Evolutionary conservation across 2,888 invertebrate genomes (phyloP).

Genomic region (Tuberolachnus salignus): DNA sequence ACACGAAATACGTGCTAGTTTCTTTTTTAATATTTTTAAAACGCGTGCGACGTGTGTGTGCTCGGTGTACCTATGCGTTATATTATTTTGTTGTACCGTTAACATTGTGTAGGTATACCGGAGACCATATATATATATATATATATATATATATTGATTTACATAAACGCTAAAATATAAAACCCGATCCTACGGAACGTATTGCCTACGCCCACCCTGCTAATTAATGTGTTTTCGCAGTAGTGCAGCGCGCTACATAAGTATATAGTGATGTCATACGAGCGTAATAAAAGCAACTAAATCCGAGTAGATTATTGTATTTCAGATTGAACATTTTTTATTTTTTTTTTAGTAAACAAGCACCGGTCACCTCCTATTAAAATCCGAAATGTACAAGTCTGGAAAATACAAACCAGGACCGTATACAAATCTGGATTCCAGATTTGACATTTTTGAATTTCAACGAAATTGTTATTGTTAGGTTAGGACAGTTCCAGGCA

Average conservation of each 20-base stretch:
- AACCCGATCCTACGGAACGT: slow-evolving; percentile 44
- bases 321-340: neutral
- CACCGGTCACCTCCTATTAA: too few relatives aligned
- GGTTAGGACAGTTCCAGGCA: too few relatives aligned
- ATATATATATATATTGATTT: slow-evolving; percentile 47
- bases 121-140: too few relatives aligned
- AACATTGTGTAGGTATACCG: slow-evolving; percentile 41
- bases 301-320: neutral
- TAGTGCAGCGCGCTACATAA: slow-evolving; percentile 3
- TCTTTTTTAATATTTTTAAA: neutral
- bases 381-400: too few relatives aligned
- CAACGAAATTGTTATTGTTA: too few relatives aligned
- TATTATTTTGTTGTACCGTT: slow-evolving; percentile 44
- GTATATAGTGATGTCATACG: slow-evolving; percentile 20
- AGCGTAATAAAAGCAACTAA: slow-evolving; percentile 7
- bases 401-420: too few relatives aligned
- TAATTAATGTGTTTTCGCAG: slow-evolving; percentile 46
- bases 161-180: slow-evolving; percentile 49
- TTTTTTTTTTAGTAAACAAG: neutral
- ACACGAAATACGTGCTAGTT: neutral
- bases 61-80: neutral
- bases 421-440: too few relatives aligned
- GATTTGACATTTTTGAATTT: too few relatives aligned
- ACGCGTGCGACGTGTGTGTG: neutral
- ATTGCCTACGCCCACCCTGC: slow-evolving; percentile 31